Conservation (phyloP, 1,140 invertebrate species). For the Polypedilum vanderplanki region DNA sequence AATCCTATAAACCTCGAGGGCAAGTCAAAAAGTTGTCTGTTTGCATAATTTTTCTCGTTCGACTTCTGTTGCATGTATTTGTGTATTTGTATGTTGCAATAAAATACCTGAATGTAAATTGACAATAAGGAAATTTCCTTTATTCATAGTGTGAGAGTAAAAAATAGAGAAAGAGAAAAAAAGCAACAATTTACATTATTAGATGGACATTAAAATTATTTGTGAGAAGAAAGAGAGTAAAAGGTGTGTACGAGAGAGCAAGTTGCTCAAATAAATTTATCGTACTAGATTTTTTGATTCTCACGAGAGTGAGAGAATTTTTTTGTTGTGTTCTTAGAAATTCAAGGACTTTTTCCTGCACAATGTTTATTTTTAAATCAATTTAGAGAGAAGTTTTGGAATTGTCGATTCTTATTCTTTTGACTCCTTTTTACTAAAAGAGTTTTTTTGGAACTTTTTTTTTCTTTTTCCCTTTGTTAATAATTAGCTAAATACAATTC, state of each 20-base stretch:
- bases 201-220: too few species aligned
- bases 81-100: neutral
- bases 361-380: too few species aligned
- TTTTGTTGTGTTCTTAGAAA: too few species aligned
- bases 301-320: too few species aligned
- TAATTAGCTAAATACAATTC: too few species aligned
- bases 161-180: neutral
- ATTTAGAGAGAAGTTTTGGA: too few species aligned
- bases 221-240: neutral
- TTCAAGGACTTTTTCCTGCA: too few species aligned
- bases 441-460: neutral
- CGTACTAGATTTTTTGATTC: too few species aligned
- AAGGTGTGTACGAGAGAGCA: neutral
- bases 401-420: too few species aligned
- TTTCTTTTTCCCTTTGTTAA: neutral
- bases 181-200: slow-evolving; percentile 20
- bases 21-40: neutral
- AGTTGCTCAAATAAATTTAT: neutral
- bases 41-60: neutral
- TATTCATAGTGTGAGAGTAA: neutral
- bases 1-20: slow-evolving; percentile 15
- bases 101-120: slow-evolving; percentile 23
- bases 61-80: neutral
- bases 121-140: slow-evolving; percentile 1
- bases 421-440: neutral